These are phyloP conservation scores for Microctenopoma stevenorrisi DNA, from an alignment of 2,797 vertebrate genomes.

Conservation along the genomic window DNA sequence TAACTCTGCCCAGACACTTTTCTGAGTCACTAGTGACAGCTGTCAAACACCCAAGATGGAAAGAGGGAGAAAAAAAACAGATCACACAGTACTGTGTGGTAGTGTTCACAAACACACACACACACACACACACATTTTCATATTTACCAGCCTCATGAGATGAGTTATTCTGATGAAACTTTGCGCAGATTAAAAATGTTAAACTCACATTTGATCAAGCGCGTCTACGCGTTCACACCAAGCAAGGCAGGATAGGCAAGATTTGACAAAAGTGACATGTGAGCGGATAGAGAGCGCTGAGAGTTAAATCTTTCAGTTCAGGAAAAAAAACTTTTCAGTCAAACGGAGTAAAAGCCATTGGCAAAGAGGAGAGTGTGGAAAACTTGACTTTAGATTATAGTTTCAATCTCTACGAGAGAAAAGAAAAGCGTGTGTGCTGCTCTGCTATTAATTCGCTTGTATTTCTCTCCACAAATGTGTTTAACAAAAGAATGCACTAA, in stretches of 20 bases:
- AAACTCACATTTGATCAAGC: conserved; percentile 81
- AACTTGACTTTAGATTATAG: conserved; percentile 66
- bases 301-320: conserved; percentile 77
- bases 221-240: conserved; percentile 61
- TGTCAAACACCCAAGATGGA: conserved; percentile 76
- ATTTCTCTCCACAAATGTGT: conserved; percentile 27
- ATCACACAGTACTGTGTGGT: conserved; percentile 50
- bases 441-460: conserved; percentile 41
- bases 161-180: conserved; percentile 78
- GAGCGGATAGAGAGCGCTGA: conserved; percentile 68
- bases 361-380: conserved; percentile 51
- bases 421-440: conserved; percentile 31
- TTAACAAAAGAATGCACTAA: conserved; percentile 25
- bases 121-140: conserved; percentile 46
- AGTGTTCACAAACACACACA: conserved; percentile 57
- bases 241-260: conserved; percentile 65
- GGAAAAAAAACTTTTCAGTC: conserved; percentile 59
- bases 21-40: conserved; percentile 80
- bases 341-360: conserved; percentile 64
- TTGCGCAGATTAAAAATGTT: conserved; percentile 79
- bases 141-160: conserved; percentile 74
- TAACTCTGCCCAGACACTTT: conserved; percentile 76
- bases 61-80: conserved; percentile 39
- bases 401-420: conserved; percentile 52
- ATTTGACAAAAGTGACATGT: conserved; percentile 79